Evolutionary conservation across 2,113 vertebrate genomes (phyloP), one percentile per base, ranked within the genome.

Genomic region (Cyanoderma ruficeps): DNA sequence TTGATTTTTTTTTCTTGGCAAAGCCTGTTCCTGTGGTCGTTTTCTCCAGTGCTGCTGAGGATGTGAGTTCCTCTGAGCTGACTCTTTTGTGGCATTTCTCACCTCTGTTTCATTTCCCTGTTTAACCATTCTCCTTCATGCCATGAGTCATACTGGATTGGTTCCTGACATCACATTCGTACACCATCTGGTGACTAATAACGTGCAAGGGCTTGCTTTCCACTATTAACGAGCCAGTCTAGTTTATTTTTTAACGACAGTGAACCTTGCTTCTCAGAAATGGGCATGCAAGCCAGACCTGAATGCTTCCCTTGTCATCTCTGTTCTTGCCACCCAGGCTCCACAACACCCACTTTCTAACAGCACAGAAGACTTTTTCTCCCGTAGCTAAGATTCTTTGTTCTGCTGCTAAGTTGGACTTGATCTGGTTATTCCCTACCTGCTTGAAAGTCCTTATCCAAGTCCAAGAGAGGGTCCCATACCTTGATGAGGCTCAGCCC

Each of bases 121-220:
- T 91, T 96, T 94, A 95, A 94, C 94, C 81, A 87, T 84, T 92
- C 83, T 79, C 41, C 37, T 92, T 81, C 80, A 93, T 93, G 63
- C 78, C 3, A 24, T 87, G 81, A 89, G 77, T 91, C 65, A 10
- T 93, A 77, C 77, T 93, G 90, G 83, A 61, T 79, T 87, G 65
- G 61, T 76, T 96, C 87, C 71, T 92, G 77, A 84, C 61, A 89
- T 75, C 74, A 84, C 81, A 82, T 94, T 93, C 94, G 65, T 96
- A 76, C 77, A 87, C 89, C 91, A 94, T 95, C 91, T 95, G 95
- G 81, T 75, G 61, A 76, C 60, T 97, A 93, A 89, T 94, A 87
- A 71, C 28, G 46, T 37, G 28, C 22, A 84, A 92, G 20, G 47
- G 20, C 64, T 95, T 84, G 56, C 52, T 94, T 94, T 91, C 49